These are phyloP conservation scores for Hucho hucho DNA, from an alignment of 2,113 vertebrate species.

Conservation along the genomic window DNA sequence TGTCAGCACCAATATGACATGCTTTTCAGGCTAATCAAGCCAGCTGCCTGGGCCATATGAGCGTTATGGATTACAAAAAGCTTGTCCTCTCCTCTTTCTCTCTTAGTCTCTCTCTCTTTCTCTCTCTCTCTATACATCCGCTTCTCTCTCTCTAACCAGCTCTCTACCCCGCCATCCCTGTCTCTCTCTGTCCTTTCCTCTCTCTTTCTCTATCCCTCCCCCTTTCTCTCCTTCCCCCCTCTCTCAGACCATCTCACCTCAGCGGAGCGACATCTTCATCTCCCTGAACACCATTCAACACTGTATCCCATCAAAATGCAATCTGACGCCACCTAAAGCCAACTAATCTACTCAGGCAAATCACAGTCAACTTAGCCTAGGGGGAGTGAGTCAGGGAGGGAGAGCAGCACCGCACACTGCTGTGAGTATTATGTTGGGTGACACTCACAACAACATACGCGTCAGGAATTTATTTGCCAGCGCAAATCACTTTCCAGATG, in stretches of 20 bases:
- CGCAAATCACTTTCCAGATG: constrained; percentile 38
- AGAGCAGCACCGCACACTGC: background rate
- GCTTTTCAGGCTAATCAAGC: background rate
- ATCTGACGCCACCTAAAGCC: constrained; percentile 27
- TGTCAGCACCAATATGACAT: constrained; percentile 1
- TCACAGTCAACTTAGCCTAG: constrained; percentile 19
- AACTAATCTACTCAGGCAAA: constrained; percentile 42
- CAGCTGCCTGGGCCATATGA: background rate
- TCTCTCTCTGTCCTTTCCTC: constrained; percentile 2
- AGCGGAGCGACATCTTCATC: constrained; percentile 36
- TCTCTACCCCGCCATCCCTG: background rate
- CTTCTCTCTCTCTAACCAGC: background rate
- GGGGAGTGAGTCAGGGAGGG: constrained; percentile 3
- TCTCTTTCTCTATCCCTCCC: constrained; percentile 8
- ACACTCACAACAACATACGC: constrained; percentile 1
- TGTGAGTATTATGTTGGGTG: background rate
- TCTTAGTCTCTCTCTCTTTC: constrained; percentile 4
- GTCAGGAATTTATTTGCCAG: constrained; percentile 46
- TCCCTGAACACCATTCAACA: constrained; percentile 23
- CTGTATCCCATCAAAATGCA: constrained; percentile 16
- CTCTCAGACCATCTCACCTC: constrained; percentile 11
- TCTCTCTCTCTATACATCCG: background rate
- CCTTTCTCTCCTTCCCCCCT: background rate
- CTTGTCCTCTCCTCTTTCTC: background rate
- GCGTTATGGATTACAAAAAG: background rate